Evolutionary conservation across 37 sponge, comb jelly and placozoan genomes (phyloP), one percentile per base, ranked within the genome.

Genomic region (Mnemiopsis leidyi): DNA sequence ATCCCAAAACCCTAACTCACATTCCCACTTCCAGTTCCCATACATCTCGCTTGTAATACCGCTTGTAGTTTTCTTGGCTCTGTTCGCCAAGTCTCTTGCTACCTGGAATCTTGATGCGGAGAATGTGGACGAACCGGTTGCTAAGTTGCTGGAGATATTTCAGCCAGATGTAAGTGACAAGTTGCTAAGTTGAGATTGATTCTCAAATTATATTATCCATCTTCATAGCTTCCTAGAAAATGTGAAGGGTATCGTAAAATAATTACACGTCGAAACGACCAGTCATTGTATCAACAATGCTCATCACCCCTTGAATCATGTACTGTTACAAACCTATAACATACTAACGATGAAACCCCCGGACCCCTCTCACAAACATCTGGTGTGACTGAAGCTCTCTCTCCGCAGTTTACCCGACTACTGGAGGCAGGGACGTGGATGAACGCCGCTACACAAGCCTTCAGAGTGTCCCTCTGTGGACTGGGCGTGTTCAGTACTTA

Each of bases 121-220:
- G 9, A 38, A 85, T 40, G 90, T 39, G 1, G 90, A 85, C 61
- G 90, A 85, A 39, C 90, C 90, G 3, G 35, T 85, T 25, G 90
- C 90, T 18, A 40, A 18, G 24, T 40, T 85, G 39, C 35, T 85
- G 13, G 36, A 85, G n/a, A 21, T 85, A 13, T 85, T 85, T 26
- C 24, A 23, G 0, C 36, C 61, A 29, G 82, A 79, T 33, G 75
- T 71, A 71, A 71, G 75, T n/a, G n/a, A n/a, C n/a, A n/a, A n/a
- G n/a, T n/a, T n/a, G n/a, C n/a, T n/a, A n/a, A n/a, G n/a, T n/a
- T n/a, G n/a, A n/a, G n/a, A n/a, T n/a, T n/a, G n/a, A n/a, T n/a
- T n/a, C n/a, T n/a, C n/a, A n/a, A n/a, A n/a, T n/a, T n/a, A n/a
- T n/a, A n/a, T n/a, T n/a, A n/a, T n/a, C n/a, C n/a, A n/a, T n/a